Conservation (phyloP, 2,113 vertebrate genomes). For the Caloenas nicobarica region DNA sequence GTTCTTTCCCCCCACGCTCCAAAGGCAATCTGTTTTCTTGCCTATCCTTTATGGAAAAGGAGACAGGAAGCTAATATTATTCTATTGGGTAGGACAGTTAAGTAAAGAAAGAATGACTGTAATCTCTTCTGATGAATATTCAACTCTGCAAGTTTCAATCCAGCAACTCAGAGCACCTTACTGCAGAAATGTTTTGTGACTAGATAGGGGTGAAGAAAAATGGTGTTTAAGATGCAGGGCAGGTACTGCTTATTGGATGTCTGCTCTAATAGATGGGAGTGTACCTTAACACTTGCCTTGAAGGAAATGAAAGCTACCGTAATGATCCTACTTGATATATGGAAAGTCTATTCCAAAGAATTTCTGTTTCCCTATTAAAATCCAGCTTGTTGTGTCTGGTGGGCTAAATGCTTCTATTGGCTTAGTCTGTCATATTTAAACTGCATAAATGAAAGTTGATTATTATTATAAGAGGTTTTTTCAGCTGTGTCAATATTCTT, state of each 20-base stretch:
- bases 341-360: background rate
- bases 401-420: slow-evolving; percentile 24
- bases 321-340: background rate
- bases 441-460: slow-evolving; percentile 44
- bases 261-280: background rate
- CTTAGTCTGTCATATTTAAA: slow-evolving; percentile 55
- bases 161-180: background rate
- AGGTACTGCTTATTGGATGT: background rate
- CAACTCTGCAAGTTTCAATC: background rate
- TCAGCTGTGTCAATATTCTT: slow-evolving; percentile 26
- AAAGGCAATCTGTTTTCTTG: background rate
- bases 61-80: background rate
- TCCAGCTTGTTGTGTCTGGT: background rate
- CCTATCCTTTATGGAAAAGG: background rate
- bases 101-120: background rate
- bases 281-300: background rate
- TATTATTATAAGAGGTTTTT: slow-evolving; percentile 36
- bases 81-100: background rate
- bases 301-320: slow-evolving; percentile 41
- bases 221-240: background rate
- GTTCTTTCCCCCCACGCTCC: background rate
- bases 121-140: background rate
- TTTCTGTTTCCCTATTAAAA: slow-evolving; percentile 28
- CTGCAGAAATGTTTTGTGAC: background rate
- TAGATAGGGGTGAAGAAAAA: background rate